Percentiles rank a stretch among this genome's conserved stretches.
Conservation (phyloP, 2,888 invertebrate genomes). For the Tinea trinotella region DNA sequence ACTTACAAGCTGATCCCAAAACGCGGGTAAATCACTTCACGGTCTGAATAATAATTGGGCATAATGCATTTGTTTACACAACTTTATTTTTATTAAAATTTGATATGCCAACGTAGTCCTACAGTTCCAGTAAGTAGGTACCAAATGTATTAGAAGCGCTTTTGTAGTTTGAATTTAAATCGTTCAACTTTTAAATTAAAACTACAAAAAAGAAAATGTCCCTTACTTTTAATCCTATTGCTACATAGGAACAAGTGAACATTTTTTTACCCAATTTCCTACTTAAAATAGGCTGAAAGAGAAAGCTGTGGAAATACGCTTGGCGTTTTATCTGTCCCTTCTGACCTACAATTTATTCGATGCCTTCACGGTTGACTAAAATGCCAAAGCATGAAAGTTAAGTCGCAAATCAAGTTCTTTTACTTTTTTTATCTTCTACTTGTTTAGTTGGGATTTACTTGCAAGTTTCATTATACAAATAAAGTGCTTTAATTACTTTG, state of each 20-base stretch:
- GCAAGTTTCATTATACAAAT: slow-evolving; percentile 6
- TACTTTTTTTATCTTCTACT: slow-evolving; percentile 19
- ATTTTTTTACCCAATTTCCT: slow-evolving; percentile 19
- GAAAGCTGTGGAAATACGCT: slow-evolving; percentile 48
- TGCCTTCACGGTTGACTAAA: slow-evolving; percentile 68
- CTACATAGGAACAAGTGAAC: slow-evolving; percentile 17
- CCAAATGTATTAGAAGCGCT: too few species aligned
- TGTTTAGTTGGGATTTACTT: slow-evolving; percentile 25
- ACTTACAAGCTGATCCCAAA: too few species aligned
- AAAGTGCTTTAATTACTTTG: neutral
- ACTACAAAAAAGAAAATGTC: slow-evolving; percentile 3
- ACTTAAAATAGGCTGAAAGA: slow-evolving; percentile 29
- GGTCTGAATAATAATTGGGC: too few species aligned
- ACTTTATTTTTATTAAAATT: too few species aligned
- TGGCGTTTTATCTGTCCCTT: slow-evolving; percentile 65
- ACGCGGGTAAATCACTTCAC: too few species aligned
- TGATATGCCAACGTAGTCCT: too few species aligned
- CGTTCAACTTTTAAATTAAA: too few species aligned
- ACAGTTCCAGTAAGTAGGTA: too few species aligned
- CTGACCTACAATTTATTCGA: slow-evolving; percentile 69
- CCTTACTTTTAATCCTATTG: slow-evolving; percentile 4
- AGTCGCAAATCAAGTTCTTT: slow-evolving; percentile 55
- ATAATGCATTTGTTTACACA: too few species aligned
- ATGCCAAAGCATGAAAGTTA: slow-evolving; percentile 63
- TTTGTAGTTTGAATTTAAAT: too few species aligned